A percentile compares a stretch with the other conserved stretches of the same genome.
phyloP scores from a whole-genome alignment of 2,888 invertebrate genomes.

The Pocota personata region DNA sequence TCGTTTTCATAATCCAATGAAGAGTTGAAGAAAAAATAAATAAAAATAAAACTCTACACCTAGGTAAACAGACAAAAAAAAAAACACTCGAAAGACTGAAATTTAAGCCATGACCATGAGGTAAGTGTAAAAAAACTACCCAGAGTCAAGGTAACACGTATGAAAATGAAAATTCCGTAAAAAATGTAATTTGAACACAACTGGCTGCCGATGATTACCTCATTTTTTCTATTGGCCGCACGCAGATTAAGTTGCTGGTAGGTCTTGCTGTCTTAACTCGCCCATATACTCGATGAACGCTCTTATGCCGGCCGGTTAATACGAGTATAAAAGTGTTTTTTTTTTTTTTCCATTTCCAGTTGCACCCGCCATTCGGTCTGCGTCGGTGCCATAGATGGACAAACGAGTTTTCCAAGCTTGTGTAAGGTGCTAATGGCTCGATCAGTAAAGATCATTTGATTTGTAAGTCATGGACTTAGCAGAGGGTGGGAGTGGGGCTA shows the following conservation, averaged over 20 bases:
- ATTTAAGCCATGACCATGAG: slow-evolving; percentile 49
- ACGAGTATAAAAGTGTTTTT: neutral
- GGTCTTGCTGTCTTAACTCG: slow-evolving; percentile 9
- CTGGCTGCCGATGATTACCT: slow-evolving; percentile 57
- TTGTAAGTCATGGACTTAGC: neutral
- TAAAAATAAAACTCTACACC: neutral
- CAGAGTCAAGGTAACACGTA: slow-evolving; percentile 53
- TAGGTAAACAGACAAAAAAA: neutral
- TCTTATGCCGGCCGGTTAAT: slow-evolving; percentile 47
- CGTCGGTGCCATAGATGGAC: slow-evolving; percentile 61
- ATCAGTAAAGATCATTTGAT: slow-evolving; percentile 53
- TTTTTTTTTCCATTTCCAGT: slow-evolving; percentile 25
- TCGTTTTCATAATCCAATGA: neutral
- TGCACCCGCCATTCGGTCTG: slow-evolving; percentile 66
- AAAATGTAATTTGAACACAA: slow-evolving; percentile 49
- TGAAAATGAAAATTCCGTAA: slow-evolving; percentile 37
- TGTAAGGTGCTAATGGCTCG: slow-evolving; percentile 35
- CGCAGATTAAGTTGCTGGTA: slow-evolving; percentile 42
- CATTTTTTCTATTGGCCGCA: slow-evolving; percentile 46
- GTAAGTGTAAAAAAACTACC: slow-evolving; percentile 6
- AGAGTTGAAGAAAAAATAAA: neutral
- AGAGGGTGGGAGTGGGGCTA: neutral
- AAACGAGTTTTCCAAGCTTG: slow-evolving; percentile 67
- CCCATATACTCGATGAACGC: neutral
- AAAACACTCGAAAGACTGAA: slow-evolving; percentile 23